phyloP scores from a whole-genome alignment of 2,113 vertebrate species.

The Caloenas nicobarica region DNA sequence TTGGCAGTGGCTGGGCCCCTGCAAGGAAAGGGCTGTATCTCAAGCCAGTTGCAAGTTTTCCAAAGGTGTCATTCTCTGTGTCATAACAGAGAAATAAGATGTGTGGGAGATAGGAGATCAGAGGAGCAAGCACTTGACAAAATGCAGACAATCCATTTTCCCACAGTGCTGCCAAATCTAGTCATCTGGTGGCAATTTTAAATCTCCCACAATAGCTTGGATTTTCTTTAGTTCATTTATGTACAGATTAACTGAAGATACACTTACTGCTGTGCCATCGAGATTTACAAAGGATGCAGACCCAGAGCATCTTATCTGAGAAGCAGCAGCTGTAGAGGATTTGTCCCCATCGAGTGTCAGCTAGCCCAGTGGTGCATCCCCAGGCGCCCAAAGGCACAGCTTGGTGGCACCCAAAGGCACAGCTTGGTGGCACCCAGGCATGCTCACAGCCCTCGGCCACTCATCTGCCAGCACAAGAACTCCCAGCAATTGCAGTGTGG shows the following conservation, averaged over 20 bases:
- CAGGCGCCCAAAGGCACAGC: neutral
- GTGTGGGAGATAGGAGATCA: neutral
- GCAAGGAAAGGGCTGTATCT: neutral
- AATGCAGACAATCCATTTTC: neutral
- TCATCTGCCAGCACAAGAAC: neutral
- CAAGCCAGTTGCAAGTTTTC: neutral
- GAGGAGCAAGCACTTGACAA: neutral
- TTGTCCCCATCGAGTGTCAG: neutral
- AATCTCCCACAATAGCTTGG: neutral
- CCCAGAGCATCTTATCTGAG: neutral
- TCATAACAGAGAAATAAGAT: neutral
- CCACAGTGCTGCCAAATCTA: neutral
- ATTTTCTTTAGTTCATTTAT: slow-evolving; percentile 4
- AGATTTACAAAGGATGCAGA: neutral
- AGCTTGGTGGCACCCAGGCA: neutral
- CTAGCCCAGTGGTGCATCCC: neutral
- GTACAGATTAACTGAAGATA: neutral
- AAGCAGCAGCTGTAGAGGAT: neutral
- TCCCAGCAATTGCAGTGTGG: neutral
- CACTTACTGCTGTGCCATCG: neutral
- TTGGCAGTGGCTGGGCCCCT: accelerated
- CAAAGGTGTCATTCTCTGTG: neutral
- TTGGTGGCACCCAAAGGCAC: neutral
- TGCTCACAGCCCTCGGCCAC: neutral
- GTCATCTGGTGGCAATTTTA: neutral